Evolutionary conservation across 2,888 invertebrate species (phyloP), one percentile per base, ranked within the genome.

Genomic region (Dascillus cervinus): DNA sequence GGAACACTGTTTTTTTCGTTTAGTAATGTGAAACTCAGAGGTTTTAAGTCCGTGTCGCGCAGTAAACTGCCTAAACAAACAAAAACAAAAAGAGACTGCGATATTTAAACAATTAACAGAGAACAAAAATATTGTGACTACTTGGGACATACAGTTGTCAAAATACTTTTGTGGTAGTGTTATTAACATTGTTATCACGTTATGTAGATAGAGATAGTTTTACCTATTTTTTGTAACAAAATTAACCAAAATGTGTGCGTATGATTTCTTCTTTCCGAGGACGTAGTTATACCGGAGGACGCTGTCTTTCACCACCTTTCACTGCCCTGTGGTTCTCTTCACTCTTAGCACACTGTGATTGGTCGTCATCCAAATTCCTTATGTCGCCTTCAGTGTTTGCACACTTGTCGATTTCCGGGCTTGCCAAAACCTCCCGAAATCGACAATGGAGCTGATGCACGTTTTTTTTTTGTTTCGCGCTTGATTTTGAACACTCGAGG

Each of bases 41-140:
- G 8, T 17, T 17, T 17, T 8, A 17, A 17, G 17, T n/a, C 17
- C 22, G 19, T 31, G 40, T 53, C 53, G 49, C 49, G 55, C 54
- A 53, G 52, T 37, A 47, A 47, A 48, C 44, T 47, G 54, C 53
- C 55, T n/a, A 46, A 26, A 38, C 32, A 47, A 52, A 51, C 46
- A 53, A 62, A n/a, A n/a, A n/a, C n/a, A n/a, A n/a, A n/a, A 66
- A 65, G 66, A 66, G 65, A 65, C 66, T 66, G 66, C 66, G 64
- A 65, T 65, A 54, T 53, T 46, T 49, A 61, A 61, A 65, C 64
- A 62, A 61, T 62, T 64, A 61, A 62, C 62, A 63, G 60, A 60
- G 43, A 55, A 56, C 62, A 60, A 64, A 64, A 59, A 51, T 64
- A 64, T 63, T 62, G 60, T 60, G 61, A 61, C 60, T 59, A 56